Evolutionary conservation across 1,140 invertebrate genomes (phyloP).

Genomic region (Euura lappo): DNA sequence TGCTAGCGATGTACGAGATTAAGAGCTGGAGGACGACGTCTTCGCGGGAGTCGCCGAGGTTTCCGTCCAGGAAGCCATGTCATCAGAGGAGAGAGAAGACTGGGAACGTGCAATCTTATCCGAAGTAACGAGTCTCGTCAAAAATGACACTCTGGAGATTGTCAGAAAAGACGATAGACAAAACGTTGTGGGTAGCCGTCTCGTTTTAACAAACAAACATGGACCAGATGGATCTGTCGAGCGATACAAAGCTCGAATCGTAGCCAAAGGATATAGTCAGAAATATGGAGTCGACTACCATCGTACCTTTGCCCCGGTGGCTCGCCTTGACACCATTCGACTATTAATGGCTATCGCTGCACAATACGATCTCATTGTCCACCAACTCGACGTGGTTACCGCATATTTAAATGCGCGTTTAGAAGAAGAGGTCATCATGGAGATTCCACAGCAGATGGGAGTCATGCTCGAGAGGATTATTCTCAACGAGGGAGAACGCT

Average conservation of each 20-base stretch:
- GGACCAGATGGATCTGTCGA: constrained; percentile 9
- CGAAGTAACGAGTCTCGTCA: constrained; percentile 24
- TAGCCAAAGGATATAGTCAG: constrained; percentile 33
- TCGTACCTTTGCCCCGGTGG: constrained; percentile 30
- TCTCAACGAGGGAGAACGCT: background rate
- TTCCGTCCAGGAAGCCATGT: constrained; percentile 1
- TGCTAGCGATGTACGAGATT: background rate
- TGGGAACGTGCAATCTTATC: constrained; percentile 26
- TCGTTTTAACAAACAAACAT: constrained; percentile 35
- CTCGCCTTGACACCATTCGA: background rate
- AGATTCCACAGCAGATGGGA: constrained; percentile 1
- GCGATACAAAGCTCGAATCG: constrained; percentile 42
- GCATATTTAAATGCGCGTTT: background rate
- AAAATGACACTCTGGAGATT: constrained; percentile 33
- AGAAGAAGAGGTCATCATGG: background rate
- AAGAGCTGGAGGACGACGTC: constrained; percentile 10
- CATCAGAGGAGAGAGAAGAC: constrained; percentile 15
- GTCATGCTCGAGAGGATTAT: constrained; percentile 25
- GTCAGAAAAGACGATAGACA: constrained; percentile 19
- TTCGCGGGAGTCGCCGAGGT: constrained; percentile 14
- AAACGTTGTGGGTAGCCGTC: constrained; percentile 31
- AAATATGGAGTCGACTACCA: constrained; percentile 31
- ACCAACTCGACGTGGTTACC: background rate
- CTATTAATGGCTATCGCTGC: constrained; percentile 14
- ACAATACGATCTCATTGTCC: constrained; percentile 25